Conservation (phyloP, 2,888 invertebrate genomes). For the Megastigmus dorsalis region DNA sequence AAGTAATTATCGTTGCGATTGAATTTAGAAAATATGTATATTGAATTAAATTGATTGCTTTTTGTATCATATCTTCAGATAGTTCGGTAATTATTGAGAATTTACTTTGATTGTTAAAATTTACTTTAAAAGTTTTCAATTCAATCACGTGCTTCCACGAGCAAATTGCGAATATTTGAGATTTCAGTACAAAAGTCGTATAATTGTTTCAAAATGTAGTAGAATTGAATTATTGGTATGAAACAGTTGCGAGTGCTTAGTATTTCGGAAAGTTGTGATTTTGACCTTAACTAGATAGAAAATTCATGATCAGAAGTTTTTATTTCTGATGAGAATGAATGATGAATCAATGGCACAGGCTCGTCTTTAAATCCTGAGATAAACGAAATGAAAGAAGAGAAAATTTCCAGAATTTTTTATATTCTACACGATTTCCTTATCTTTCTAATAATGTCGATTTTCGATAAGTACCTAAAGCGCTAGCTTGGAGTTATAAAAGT, state of each 20-base stretch:
- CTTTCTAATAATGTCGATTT: too few relatives aligned
- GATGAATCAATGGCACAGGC: constrained; percentile 12
- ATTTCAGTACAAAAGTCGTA: not conserved
- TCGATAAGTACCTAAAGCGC: too few relatives aligned
- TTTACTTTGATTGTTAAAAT: too few relatives aligned
- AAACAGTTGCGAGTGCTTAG: not conserved
- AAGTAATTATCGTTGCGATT: not conserved
- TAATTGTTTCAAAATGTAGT: not conserved
- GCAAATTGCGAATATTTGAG: not conserved
- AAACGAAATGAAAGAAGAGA: not conserved
- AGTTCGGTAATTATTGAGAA: too few relatives aligned
- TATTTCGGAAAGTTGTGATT: not conserved
- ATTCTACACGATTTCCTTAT: too few relatives aligned
- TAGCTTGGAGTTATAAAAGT: too few relatives aligned
- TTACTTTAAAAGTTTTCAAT: too few relatives aligned
- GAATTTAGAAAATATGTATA: not conserved
- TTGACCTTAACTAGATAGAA: not conserved
- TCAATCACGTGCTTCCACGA: constrained; percentile 35
- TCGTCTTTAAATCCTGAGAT: constrained; percentile 9
- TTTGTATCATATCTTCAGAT: not conserved
- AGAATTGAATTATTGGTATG: not conserved
- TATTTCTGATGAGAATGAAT: not conserved
- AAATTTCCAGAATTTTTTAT: too few relatives aligned
- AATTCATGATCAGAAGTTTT: not conserved
- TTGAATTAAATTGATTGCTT: not conserved